Conservation (phyloP, 2,797 vertebrate genomes). For the Cebuella pygmaea region DNA sequence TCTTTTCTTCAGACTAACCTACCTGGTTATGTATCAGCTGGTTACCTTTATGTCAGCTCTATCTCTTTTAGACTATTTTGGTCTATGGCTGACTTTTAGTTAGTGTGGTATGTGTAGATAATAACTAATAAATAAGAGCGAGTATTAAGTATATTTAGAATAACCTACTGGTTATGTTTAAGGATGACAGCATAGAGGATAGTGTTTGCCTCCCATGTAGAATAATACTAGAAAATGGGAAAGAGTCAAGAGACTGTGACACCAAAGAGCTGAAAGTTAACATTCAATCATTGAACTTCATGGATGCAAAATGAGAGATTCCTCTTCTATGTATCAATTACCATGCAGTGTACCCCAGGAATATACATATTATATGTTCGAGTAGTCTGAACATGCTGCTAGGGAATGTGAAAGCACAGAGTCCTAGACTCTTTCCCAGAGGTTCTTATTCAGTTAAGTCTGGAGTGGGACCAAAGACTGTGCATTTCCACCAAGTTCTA, state of each 20-base stretch:
- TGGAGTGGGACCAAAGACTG: not conserved
- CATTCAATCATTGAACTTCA: not conserved
- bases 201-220: not conserved
- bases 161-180: not conserved
- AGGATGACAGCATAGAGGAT: not conserved
- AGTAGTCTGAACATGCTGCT: not conserved
- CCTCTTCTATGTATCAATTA: not conserved
- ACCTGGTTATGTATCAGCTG: not conserved
- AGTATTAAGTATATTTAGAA: conserved; percentile 1
- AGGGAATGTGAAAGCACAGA: not conserved
- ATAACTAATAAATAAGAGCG: not conserved
- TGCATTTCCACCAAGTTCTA: not conserved
- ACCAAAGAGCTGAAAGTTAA: not conserved
- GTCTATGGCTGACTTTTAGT: not conserved
- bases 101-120: not conserved
- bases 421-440: not conserved
- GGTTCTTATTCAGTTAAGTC: not conserved
- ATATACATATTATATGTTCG: not conserved
- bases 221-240: not conserved
- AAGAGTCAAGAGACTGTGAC: not conserved
- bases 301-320: not conserved
- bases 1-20: too few species aligned
- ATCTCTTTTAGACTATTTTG: not conserved
- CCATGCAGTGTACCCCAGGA: not conserved
- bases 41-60: not conserved